Evolutionary conservation across 2,113 vertebrate species (phyloP), one percentile per base, ranked within the genome.

Genomic region (Trichechus manatus): DNA sequence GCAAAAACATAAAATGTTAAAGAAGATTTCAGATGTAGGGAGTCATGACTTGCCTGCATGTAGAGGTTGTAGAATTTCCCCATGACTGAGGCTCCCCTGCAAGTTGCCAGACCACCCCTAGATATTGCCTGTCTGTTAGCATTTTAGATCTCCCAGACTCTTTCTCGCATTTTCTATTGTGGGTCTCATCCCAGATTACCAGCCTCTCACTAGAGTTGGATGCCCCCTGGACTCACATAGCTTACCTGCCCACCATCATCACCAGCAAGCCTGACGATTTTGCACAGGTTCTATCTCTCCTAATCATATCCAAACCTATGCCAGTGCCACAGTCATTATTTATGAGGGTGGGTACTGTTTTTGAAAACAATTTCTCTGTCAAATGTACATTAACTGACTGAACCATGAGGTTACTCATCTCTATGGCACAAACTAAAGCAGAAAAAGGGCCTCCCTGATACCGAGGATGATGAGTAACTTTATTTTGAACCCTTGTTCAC

Each of bases 311-410:
- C 39, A 82, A 66, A 66, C 17, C 29, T 78, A 68, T 36, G 79
- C 81, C 17, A 78, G 33, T 4, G 36, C 44, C n/a, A 0, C 31
- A 25, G 31, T 53, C 74, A 79, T 89, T 86, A 81, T 91, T 93
- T 78, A 88, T 31, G 25, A 78, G 33, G 22, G 19, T 29, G 53
- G 27, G 39, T 39, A 27, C 74, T 78, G 29, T 89, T 59, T 82
- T 80, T 39, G n/a, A 94, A 88, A 42, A 86, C 70, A 81, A 79
- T 90, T 86, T 91, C 53, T 84, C 87, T 93, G 61, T 89, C 64
- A 68, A 79, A 89, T 39, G 74, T n/a, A 53, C 39, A 90, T 95
- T 83, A 91, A 33, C 11, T 96, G 61, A 83, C 66, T 75, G 39
- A 23, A 87, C 50, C 25, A 29, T 2, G 10, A 56, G 61, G 63